These are phyloP conservation scores for Aleiodes alternator DNA, from an alignment of 2,888 invertebrate species.

Conservation along the genomic window DNA sequence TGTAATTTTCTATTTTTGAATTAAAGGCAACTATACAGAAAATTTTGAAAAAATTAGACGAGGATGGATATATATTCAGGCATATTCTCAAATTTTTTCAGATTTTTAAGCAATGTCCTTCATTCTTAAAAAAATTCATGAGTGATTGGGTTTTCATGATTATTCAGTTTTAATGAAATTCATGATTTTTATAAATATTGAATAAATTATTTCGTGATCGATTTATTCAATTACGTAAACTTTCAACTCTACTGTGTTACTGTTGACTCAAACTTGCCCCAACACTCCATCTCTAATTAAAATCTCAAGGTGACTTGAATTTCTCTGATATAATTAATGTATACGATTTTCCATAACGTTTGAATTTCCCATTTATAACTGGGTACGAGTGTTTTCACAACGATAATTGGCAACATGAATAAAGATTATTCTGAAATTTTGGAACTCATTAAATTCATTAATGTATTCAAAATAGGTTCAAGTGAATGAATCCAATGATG, in stretches of 20 bases:
- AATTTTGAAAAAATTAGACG: too few species aligned
- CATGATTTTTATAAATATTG: not conserved
- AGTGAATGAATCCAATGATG: slow-evolving; percentile 66
- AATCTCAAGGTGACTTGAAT: too few species aligned
- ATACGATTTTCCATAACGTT: not conserved
- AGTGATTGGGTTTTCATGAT: too few species aligned
- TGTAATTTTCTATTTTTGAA: too few species aligned
- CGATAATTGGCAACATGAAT: slow-evolving; percentile 65
- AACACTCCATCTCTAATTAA: not conserved
- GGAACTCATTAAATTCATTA: slow-evolving; percentile 68
- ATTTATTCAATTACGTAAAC: too few species aligned
- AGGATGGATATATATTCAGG: too few species aligned
- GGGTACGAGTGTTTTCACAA: slow-evolving; percentile 23
- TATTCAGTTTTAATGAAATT: too few species aligned
- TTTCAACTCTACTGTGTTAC: not conserved
- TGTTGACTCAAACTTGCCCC: not conserved
- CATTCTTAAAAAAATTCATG: too few species aligned
- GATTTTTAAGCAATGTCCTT: too few species aligned
- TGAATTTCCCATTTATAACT: not conserved
- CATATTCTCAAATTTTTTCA: too few species aligned
- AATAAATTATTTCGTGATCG: not conserved
- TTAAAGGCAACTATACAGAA: too few species aligned
- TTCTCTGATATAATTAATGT: slow-evolving; percentile 14
- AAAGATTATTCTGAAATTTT: slow-evolving; percentile 63
- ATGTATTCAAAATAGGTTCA: slow-evolving; percentile 68